phyloP scores from a whole-genome alignment of 2,797 vertebrate species.

The Cirrhinus mrigala region DNA sequence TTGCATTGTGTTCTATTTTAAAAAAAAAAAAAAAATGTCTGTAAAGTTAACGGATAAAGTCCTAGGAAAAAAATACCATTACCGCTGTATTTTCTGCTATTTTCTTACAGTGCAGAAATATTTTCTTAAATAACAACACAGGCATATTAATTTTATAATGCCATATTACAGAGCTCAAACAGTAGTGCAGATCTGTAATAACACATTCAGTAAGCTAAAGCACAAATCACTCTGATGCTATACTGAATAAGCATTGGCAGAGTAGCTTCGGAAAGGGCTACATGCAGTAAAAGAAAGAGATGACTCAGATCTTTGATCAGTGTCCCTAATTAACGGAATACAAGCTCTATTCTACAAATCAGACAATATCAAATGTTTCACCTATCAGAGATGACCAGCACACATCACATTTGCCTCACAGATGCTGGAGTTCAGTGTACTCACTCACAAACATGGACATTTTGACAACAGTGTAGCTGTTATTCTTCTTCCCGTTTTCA shows the following conservation, averaged over 20 bases:
- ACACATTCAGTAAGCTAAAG: neutral
- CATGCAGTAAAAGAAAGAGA: neutral
- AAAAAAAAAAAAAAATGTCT: neutral
- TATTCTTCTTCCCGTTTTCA: neutral
- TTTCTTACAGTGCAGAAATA: neutral
- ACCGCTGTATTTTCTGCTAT: neutral
- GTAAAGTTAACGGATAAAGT: neutral
- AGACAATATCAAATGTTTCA: neutral
- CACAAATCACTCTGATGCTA: neutral
- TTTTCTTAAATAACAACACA: neutral
- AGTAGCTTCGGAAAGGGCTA: neutral
- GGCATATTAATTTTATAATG: neutral
- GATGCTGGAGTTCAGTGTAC: neutral
- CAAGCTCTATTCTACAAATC: neutral
- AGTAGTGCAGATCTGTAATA: neutral
- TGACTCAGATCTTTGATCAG: slow-evolving; percentile 9
- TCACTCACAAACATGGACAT: neutral
- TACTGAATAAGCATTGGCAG: slow-evolving; percentile 6
- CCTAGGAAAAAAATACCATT: neutral
- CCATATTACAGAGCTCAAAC: neutral
- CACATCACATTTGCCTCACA: neutral
- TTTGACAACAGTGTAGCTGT: neutral
- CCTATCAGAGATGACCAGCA: neutral
- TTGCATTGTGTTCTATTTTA: too few relatives aligned
- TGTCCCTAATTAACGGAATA: slow-evolving; percentile 10